Percentiles rank a stretch among this genome's conserved stretches.
phyloP scores from a whole-genome alignment of 64 coral and sea anemone genomes.

The Catalaphyllia jardinei region DNA sequence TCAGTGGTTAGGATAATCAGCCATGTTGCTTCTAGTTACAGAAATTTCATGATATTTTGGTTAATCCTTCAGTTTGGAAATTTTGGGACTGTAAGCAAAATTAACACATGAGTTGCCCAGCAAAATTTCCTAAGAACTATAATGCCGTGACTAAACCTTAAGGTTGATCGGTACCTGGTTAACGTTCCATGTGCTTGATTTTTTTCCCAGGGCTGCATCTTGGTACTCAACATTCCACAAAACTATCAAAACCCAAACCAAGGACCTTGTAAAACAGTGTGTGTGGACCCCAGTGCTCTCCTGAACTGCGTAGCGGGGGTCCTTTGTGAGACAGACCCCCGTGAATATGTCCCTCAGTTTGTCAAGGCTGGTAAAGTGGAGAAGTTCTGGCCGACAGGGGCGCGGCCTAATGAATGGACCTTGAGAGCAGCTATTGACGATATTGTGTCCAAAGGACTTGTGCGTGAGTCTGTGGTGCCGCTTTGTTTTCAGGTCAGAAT shows the following conservation, averaged over 20 bases:
- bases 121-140: no score
- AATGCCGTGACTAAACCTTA: no score
- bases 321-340: constrained; percentile 79
- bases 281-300: constrained; percentile 67
- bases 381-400: constrained; percentile 92
- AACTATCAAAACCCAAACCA: constrained; percentile 44
- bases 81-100: no score
- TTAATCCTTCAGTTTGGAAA: no score
- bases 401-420: constrained; percentile 95
- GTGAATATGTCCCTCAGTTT: constrained; percentile 86
- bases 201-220: constrained; percentile 65
- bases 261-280: constrained; percentile 50
- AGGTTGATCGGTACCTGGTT: no score
- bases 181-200: background rate
- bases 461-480: constrained; percentile 88
- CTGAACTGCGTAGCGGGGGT: constrained; percentile 79
- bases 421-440: constrained; percentile 92
- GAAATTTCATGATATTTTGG: no score
- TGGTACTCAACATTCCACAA: constrained; percentile 65
- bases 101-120: no score
- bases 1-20: no score
- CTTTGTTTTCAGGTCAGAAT: constrained; percentile 86
- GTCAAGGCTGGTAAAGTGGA: constrained; percentile 76
- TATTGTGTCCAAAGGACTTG: constrained; percentile 89
- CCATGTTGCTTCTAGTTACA: no score